Base-by-base conservation (phyloP, 1,140 invertebrate genomes). In the Lepidotrigona ventralis region DNA sequence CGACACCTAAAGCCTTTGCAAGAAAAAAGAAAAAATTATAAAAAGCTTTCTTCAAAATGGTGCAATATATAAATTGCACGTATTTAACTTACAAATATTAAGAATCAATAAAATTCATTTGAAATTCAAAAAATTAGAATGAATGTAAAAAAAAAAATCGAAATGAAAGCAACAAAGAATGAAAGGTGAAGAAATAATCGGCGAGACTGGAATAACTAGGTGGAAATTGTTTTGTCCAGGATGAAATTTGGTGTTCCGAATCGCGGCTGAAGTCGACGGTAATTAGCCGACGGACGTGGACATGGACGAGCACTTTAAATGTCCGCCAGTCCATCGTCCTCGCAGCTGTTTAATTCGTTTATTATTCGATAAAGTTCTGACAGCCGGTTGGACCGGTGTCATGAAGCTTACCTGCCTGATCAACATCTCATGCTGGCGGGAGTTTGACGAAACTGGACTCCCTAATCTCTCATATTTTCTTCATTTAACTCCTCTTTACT, bases 281-380 rank as follows among this genome's bases (percentile, higher is more conserved):
- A 93, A 93, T 93, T 92, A 93, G 88, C 66, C 76, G 88, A 92
- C 90, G 89, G 92, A 92, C 92, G 88, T 91, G 91, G 91, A 93
- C 92, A 93, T 81, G 92, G 84, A 87, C 89, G 83, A 90, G 92
- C 92, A 91, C 91, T 93, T 93, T 92, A 93, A 92, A 92, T 89
- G 90, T 93, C 92, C 79, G 87, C 87, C 89, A 84, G 80, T 66
- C 88, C 88, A 87, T 89, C 86, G 70, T 73, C 75, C 79, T 60
- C 19, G 84, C 72, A 58, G 85, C 56, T 76, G 85, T 87, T 90
- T 85, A 88, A 91, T 84, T 92, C 89, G 81, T 83, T 90, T 85
- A 89, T 92, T 90, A 92, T 92, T 92, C 91, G 85, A 92, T 90
- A 91, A 91, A 89, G 77, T 85, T 90, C 63, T 63, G 79, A 80